A percentile compares a stretch with the other conserved stretches of the same genome.
Evolutionary conservation across 2,888 invertebrate genomes (phyloP).

Genomic region (Latrodectus elegans): DNA sequence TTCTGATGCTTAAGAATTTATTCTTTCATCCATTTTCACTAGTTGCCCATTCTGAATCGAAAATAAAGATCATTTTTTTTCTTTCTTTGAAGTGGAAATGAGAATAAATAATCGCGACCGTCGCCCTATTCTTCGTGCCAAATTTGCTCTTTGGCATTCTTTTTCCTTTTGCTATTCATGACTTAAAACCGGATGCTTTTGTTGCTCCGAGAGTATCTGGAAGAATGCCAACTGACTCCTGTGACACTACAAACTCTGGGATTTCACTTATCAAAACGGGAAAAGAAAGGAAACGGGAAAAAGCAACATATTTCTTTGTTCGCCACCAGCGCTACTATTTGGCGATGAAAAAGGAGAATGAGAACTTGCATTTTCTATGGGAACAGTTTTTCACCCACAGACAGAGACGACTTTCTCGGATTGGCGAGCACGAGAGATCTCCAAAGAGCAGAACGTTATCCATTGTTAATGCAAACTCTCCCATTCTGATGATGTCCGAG

Average conservation of each 20-base stretch:
- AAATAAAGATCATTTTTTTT: background rate
- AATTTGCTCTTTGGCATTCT: background rate
- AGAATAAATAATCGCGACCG: background rate
- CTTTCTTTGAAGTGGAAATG: background rate
- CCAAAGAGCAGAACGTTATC: no score
- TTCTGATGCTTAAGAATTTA: no score
- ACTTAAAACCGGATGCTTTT: slow-evolving; percentile 9
- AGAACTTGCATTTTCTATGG: background rate
- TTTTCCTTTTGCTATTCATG: background rate
- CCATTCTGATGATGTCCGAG: no score
- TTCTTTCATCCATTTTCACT: no score
- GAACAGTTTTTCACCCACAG: slow-evolving; percentile 4
- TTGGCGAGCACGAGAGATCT: no score
- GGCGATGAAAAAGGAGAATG: slow-evolving; percentile 6
- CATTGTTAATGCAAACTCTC: no score
- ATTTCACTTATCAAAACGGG: slow-evolving; percentile 22
- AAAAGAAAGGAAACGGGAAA: background rate
- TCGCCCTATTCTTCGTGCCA: background rate
- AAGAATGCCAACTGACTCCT: slow-evolving; percentile 22
- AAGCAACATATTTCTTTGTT: slow-evolving; percentile 11
- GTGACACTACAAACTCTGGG: slow-evolving; percentile 10
- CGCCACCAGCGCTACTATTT: background rate
- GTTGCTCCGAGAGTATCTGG: slow-evolving; percentile 13
- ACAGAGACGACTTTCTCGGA: no score
- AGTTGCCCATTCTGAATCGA: no score